Evolutionary conservation across 2,113 vertebrate species (phyloP).

Genomic region (Anoplopoma fimbria): DNA sequence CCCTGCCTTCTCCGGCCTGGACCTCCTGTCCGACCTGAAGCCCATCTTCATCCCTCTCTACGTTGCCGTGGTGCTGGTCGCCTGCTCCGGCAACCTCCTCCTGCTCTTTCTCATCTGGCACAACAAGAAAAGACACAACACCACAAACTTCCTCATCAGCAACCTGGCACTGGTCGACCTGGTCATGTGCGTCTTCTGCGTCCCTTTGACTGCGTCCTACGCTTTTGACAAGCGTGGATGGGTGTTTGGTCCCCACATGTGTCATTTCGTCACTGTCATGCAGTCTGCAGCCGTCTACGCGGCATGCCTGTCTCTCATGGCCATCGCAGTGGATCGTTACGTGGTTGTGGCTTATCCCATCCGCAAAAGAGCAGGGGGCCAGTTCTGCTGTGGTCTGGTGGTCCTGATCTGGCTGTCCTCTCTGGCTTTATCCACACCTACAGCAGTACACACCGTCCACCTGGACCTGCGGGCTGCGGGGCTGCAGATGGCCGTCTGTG

Average conservation of each 20-base stretch:
- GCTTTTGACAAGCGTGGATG: conserved; percentile 89
- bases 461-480: conserved; percentile 86
- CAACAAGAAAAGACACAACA: conserved; percentile 90
- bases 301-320: conserved; percentile 89
- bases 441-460: conserved; percentile 84
- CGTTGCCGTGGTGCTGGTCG: conserved; percentile 83
- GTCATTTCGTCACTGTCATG: conserved; percentile 87
- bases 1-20: conserved; percentile 83
- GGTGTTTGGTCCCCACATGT: conserved; percentile 89
- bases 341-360: conserved; percentile 89
- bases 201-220: conserved; percentile 88
- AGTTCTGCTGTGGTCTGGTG: conserved; percentile 83
- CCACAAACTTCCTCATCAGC: conserved; percentile 90
- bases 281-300: conserved; percentile 88
- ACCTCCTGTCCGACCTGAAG: conserved; percentile 86
- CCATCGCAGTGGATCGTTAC: conserved; percentile 90
- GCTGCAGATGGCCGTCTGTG: conserved; percentile 88
- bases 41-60: conserved; percentile 89
- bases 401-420: conserved; percentile 86
- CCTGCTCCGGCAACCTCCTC: conserved; percentile 86
- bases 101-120: conserved; percentile 88
- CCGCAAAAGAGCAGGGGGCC: conserved; percentile 80
- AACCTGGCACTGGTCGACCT: conserved; percentile 89
- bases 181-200: conserved; percentile 89
- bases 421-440: conserved; percentile 82